phyloP scores from a whole-genome alignment of 2,113 vertebrate genomes.

The Tichodroma muraria region DNA sequence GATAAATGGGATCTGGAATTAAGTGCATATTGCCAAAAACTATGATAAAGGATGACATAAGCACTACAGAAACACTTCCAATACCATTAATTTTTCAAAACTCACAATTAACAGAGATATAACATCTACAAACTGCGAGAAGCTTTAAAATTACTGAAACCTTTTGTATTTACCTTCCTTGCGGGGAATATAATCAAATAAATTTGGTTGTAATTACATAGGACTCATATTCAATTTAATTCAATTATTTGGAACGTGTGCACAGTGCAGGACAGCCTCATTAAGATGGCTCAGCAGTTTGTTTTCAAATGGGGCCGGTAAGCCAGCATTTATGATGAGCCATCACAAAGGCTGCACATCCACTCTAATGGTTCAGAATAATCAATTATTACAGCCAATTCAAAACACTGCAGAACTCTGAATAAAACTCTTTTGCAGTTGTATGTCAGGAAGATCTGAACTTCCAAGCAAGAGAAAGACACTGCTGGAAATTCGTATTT shows the following conservation, averaged over 20 bases:
- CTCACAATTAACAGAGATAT: background rate
- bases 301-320: slow-evolving; percentile 40
- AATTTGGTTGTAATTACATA: slow-evolving; percentile 58
- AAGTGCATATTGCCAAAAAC: background rate
- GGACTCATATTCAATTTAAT: slow-evolving; percentile 61
- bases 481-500: background rate
- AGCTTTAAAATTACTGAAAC: background rate
- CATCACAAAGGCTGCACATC: slow-evolving; percentile 36
- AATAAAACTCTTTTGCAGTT: background rate
- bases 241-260: slow-evolving; percentile 71
- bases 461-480: background rate
- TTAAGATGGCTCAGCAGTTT: slow-evolving; percentile 54
- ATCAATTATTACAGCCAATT: slow-evolving; percentile 49
- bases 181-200: slow-evolving; percentile 46
- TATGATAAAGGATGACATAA: background rate
- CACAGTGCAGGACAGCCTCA: slow-evolving; percentile 62
- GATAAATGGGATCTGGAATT: background rate
- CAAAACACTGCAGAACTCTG: background rate
- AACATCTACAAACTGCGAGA: background rate
- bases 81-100: background rate
- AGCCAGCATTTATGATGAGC: slow-evolving; percentile 47
- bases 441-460: background rate
- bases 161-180: background rate
- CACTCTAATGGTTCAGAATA: slow-evolving; percentile 47
- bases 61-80: background rate